Evolutionary conservation across 2,888 invertebrate species (phyloP).

Genomic region (Chymomyza procnemis): DNA sequence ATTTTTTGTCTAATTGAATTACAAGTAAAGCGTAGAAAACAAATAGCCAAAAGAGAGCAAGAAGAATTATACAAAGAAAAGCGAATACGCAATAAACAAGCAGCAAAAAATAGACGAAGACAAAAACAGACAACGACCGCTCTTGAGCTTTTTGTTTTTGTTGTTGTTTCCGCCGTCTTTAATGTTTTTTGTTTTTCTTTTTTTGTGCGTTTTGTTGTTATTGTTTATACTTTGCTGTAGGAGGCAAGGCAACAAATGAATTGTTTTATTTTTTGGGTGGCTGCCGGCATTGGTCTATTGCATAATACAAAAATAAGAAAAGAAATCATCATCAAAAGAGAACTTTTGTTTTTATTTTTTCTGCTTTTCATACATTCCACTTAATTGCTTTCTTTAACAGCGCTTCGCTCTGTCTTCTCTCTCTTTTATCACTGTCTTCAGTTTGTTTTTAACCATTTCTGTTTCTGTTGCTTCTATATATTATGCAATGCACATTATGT

Average conservation of each 20-base stretch:
- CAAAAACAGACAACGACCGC: conserved; percentile 18
- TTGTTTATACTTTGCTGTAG: conserved; percentile 6
- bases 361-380: not conserved
- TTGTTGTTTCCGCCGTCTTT: conserved; percentile 1
- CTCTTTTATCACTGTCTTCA: conserved; percentile 37
- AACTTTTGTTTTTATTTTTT: conserved; percentile 8
- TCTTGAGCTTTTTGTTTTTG: conserved; percentile 6
- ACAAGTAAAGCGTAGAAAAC: not conserved
- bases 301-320: conserved; percentile 51
- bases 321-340: conserved; percentile 10
- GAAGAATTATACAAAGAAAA: not conserved
- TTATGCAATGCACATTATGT: conserved; percentile 55
- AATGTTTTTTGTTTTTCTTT: not conserved
- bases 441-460: conserved; percentile 40
- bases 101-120: conserved; percentile 17
- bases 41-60: conserved; percentile 2
- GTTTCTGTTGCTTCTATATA: conserved; percentile 43
- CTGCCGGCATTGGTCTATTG: conserved; percentile 28
- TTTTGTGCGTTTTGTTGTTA: conserved; percentile 1
- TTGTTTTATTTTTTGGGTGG: not conserved
- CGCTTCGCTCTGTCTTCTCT: conserved; percentile 18
- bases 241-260: no score
- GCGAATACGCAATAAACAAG: not conserved
- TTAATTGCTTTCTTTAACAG: conserved; percentile 7
- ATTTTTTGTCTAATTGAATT: conserved; percentile 13